A percentile compares a stretch with the other conserved stretches of the same genome.
Conservation (phyloP, 1,140 invertebrate genomes). For the Euschistus heros region DNA sequence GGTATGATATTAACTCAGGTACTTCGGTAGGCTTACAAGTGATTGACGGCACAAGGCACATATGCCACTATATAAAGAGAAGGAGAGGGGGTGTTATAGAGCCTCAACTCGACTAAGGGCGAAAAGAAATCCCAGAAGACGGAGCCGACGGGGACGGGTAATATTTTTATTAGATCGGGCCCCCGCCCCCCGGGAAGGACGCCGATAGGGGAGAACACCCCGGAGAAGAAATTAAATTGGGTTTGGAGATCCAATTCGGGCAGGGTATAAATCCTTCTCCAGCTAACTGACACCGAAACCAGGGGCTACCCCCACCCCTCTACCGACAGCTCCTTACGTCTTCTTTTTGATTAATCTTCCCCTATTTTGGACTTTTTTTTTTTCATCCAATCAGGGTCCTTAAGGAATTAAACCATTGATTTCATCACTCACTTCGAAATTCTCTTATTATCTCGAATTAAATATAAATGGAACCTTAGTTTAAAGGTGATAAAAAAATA, state of each 20-base stretch:
- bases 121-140: not conserved
- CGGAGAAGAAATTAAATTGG: conserved; percentile 15
- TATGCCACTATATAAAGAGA: too few species aligned
- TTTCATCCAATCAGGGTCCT: too few species aligned
- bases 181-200: not conserved
- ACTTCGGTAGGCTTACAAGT: too few species aligned
- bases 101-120: not conserved
- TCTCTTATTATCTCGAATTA: too few species aligned
- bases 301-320: not conserved
- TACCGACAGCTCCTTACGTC: not conserved
- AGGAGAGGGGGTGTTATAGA: too few species aligned
- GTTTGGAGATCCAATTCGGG: conserved; percentile 10
- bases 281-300: not conserved
- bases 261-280: conserved; percentile 1
- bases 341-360: not conserved
- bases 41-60: too few species aligned
- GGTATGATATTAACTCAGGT: too few species aligned
- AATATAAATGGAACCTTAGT: too few species aligned
- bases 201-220: not conserved
- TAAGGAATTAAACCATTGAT: too few species aligned
- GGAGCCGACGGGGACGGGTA: not conserved
- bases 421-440: too few species aligned
- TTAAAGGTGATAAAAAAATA: too few species aligned
- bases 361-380: too few species aligned
- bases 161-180: conserved; percentile 15